Conservation (phyloP, 2,888 invertebrate genomes). For the Ephialtes manifestator region DNA sequence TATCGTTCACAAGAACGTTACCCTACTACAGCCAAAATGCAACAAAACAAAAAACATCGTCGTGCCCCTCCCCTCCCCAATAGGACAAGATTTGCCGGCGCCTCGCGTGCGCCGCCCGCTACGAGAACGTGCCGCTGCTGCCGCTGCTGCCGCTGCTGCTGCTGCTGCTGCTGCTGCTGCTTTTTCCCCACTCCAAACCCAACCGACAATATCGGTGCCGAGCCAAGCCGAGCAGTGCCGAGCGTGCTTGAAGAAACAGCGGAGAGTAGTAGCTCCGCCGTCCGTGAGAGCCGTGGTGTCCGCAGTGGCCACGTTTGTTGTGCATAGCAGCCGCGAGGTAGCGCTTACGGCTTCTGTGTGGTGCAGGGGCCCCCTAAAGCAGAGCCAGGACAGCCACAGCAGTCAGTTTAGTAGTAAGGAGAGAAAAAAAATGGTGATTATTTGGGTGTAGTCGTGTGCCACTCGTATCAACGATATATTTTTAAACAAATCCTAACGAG, state of each 20-base stretch:
- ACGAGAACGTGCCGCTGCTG: neutral
- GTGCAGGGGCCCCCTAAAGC: constrained; percentile 35
- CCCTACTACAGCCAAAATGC: too few species aligned
- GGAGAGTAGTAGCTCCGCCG: constrained; percentile 16
- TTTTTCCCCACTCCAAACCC: neutral
- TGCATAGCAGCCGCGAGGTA: constrained; percentile 68
- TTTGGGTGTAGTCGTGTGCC: constrained; percentile 83
- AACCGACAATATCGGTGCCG: neutral
- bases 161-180: too few species aligned
- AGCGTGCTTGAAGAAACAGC: neutral
- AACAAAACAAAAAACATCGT: neutral
- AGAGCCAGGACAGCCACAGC: constrained; percentile 23
- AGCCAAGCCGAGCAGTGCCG: constrained; percentile 14
- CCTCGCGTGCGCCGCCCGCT: constrained; percentile 9
- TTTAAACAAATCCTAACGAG: neutral
- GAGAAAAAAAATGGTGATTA: constrained; percentile 83
- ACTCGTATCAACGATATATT: constrained; percentile 71
- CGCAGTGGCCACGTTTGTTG: constrained; percentile 34
- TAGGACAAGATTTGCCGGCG: constrained; percentile 3
- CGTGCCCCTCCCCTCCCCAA: neutral
- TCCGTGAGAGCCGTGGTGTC: constrained; percentile 26
- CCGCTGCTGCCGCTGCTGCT: neutral
- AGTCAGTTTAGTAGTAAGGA: constrained; percentile 48
- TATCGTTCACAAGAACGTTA: too few species aligned
- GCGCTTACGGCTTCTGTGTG: constrained; percentile 53